Percentiles rank a stretch among this genome's conserved stretches.
phyloP scores from a whole-genome alignment of 1,140 invertebrate genomes.

The Lutraria rhynchaena region DNA sequence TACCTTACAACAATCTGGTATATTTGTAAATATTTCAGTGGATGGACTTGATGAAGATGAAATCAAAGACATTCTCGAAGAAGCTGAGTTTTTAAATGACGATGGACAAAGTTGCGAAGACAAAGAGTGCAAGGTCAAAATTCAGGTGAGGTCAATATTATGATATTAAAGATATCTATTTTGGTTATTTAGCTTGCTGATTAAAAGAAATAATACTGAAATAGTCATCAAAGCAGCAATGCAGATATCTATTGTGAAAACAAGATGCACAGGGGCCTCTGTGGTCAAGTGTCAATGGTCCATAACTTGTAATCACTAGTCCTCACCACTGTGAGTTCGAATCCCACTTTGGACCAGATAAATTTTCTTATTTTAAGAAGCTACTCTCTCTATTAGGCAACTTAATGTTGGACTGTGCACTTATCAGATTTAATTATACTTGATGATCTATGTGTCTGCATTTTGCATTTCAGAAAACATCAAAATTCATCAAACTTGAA shows the following conservation, averaged over 20 bases:
- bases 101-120: slow-evolving; percentile 47
- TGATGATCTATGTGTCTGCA: not conserved
- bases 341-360: no score
- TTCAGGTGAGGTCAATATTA: slow-evolving; percentile 78
- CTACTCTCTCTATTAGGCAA: not conserved
- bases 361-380: no score
- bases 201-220: no score
- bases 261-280: no score
- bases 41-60: not conserved
- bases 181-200: no score
- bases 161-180: no score
- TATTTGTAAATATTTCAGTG: slow-evolving; percentile 1
- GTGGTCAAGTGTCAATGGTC: no score
- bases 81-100: not conserved
- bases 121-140: slow-evolving; percentile 77
- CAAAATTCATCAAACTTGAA: slow-evolving; percentile 75
- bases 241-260: no score
- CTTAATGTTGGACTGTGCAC: not conserved
- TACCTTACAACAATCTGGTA: no score
- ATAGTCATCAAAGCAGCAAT: no score
- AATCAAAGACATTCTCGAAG: not conserved
- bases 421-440: not conserved
- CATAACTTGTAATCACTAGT: no score
- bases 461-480: slow-evolving; percentile 62
- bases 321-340: no score